These are phyloP conservation scores for Lysandra bellargus DNA, from an alignment of 2,888 invertebrate genomes.

Conservation along the genomic window DNA sequence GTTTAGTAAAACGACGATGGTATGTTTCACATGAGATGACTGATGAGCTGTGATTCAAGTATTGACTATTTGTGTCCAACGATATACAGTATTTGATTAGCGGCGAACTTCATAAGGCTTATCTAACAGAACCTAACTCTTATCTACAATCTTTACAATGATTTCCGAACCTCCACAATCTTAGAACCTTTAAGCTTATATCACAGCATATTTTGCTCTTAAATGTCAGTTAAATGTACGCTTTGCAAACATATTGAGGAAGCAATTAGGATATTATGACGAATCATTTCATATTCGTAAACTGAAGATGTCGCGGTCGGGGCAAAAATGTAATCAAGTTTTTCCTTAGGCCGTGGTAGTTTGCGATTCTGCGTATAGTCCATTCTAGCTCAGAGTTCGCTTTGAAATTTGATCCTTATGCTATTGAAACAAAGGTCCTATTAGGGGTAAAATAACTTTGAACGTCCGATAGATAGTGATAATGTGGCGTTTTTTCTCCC, in stretches of 20 bases:
- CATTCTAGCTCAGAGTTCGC: too few relatives aligned
- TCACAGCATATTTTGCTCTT: not conserved
- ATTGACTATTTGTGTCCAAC: too few relatives aligned
- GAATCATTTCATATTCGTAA: not conserved
- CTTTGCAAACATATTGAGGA: conserved; percentile 2
- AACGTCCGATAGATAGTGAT: not conserved
- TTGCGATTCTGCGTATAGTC: not conserved
- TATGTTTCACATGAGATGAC: too few relatives aligned
- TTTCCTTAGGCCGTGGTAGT: not conserved
- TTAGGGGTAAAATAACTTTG: not conserved
- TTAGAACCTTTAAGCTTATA: not conserved
- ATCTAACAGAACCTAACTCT: too few relatives aligned
- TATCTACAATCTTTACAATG: too few relatives aligned
- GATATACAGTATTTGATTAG: too few relatives aligned
- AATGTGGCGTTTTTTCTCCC: not conserved
- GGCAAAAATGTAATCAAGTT: not conserved
- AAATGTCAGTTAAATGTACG: not conserved
- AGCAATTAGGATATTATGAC: conserved; percentile 5
- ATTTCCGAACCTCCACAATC: not conserved
- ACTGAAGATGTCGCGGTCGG: not conserved
- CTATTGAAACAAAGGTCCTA: too few relatives aligned
- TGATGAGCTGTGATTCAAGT: too few relatives aligned
- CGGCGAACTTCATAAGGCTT: too few relatives aligned
- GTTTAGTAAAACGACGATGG: not conserved
- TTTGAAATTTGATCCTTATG: too few relatives aligned